phyloP scores from a whole-genome alignment of 2,113 vertebrate species.

The Anhinga rufa region DNA sequence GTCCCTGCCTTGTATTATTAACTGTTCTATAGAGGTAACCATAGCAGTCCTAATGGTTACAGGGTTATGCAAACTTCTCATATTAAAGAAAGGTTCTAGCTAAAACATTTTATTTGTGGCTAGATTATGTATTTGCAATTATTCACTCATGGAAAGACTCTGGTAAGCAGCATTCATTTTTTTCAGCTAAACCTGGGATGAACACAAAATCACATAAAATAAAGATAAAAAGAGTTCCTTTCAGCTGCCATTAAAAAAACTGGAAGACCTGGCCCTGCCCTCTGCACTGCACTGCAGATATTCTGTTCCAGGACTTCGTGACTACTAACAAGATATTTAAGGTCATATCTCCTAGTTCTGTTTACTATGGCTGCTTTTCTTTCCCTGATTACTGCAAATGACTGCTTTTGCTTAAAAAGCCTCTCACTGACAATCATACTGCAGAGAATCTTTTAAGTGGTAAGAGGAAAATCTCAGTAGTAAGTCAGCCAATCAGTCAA shows the following conservation, averaged over 20 bases:
- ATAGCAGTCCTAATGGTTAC: not conserved
- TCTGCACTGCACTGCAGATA: not conserved
- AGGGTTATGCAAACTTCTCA: conserved; percentile 3
- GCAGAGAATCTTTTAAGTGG: not conserved
- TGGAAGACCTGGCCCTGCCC: not conserved
- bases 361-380: conserved; percentile 27
- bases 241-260: not conserved
- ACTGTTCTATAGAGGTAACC: not conserved
- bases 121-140: not conserved
- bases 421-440: not conserved
- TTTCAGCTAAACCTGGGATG: not conserved
- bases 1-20: not conserved
- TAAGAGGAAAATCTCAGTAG: not conserved
- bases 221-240: not conserved
- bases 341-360: not conserved
- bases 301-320: not conserved
- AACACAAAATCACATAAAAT: not conserved
- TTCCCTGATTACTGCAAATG: not conserved
- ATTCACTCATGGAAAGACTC: not conserved
- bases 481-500: conserved; percentile 54
- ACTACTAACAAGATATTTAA: conserved; percentile 9
- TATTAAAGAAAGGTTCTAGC: not conserved
- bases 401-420: conserved; percentile 40
- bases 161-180: not conserved
- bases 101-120: not conserved